phyloP scores from a whole-genome alignment of 2,797 vertebrate genomes.

The Anomalospiza imberbis region DNA sequence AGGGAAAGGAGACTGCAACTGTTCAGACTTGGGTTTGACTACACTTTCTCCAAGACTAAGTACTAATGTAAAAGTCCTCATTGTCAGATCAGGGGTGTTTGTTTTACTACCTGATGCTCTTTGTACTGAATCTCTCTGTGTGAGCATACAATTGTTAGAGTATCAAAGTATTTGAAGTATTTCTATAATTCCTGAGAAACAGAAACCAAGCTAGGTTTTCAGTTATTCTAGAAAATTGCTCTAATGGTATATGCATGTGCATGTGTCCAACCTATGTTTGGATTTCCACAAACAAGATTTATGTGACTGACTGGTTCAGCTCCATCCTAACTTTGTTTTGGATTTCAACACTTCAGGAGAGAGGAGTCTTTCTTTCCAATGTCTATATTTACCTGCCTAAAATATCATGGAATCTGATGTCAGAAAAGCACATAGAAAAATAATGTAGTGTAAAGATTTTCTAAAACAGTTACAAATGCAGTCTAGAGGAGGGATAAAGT shows the following conservation, averaged over 20 bases:
- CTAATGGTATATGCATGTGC: neutral
- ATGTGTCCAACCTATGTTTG: neutral
- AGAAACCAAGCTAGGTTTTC: neutral
- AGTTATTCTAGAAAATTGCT: neutral
- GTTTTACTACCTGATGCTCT: neutral
- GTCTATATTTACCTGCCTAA: neutral
- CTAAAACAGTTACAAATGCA: constrained; percentile 24
- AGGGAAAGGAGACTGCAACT: neutral
- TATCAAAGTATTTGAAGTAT: neutral
- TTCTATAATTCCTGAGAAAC: neutral
- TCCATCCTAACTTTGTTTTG: neutral
- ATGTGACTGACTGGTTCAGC: neutral
- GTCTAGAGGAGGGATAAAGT: neutral
- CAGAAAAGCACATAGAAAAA: constrained; percentile 18
- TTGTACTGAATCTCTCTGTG: neutral
- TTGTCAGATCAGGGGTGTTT: neutral
- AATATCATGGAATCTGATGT: neutral
- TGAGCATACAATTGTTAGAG: neutral
- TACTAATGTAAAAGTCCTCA: neutral
- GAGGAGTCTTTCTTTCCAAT: neutral
- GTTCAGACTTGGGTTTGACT: neutral
- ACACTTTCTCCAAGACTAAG: neutral
- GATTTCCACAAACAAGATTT: neutral
- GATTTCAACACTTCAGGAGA: constrained; percentile 15
- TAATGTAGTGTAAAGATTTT: neutral